These are phyloP conservation scores for Molorchus minor DNA, from an alignment of 2,888 invertebrate genomes.

Conservation along the genomic window DNA sequence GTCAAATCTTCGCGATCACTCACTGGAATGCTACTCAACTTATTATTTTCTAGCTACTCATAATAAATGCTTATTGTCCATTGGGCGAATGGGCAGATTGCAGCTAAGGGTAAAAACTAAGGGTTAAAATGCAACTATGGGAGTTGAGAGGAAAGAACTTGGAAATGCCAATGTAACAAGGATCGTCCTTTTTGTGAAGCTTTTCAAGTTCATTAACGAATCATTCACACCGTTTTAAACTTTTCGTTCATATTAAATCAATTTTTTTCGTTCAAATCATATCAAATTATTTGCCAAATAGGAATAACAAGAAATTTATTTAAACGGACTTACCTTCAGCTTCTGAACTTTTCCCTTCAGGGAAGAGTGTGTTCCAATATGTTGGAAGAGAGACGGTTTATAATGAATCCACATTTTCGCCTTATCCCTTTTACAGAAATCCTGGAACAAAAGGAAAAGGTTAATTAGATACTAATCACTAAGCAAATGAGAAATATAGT, in stretches of 20 bases:
- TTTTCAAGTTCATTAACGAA: background rate
- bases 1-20: no score
- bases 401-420: slow-evolving; percentile 84
- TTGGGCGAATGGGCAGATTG: no score
- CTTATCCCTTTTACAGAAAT: slow-evolving; percentile 82
- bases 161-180: no score
- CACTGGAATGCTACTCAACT: no score
- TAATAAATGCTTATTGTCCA: no score
- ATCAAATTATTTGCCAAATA: background rate
- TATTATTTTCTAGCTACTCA: no score
- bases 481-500: no score
- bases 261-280: no score
- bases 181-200: no score
- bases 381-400: slow-evolving; percentile 93
- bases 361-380: slow-evolving; percentile 94
- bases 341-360: slow-evolving; percentile 96
- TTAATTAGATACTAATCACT: no score
- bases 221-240: background rate
- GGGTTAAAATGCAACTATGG: no score
- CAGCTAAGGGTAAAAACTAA: no score
- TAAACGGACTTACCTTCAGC: slow-evolving; percentile 73
- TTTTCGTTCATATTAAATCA: background rate
- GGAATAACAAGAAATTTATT: slow-evolving; percentile 9
- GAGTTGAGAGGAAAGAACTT: background rate
- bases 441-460: slow-evolving; percentile 71